A percentile compares a stretch with the other conserved stretches of the same genome.
Evolutionary conservation across 1,140 invertebrate species (phyloP).

Genomic region (Zophobas atratus): DNA sequence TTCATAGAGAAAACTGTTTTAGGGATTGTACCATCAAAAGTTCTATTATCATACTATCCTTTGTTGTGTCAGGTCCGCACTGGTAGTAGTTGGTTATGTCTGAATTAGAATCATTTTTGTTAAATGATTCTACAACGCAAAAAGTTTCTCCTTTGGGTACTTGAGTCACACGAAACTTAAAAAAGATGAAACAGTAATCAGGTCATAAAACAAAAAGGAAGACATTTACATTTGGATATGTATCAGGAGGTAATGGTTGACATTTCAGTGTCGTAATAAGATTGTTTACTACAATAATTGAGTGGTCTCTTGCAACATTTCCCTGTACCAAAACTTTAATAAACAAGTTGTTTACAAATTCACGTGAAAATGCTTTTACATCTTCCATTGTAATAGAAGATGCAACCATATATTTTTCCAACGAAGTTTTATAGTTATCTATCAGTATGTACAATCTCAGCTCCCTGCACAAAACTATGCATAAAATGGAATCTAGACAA

Average conservation of each 20-base stretch:
- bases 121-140: conserved; percentile 80
- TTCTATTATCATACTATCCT: conserved; percentile 81
- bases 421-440: conserved; percentile 74
- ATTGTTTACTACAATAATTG: conserved; percentile 69
- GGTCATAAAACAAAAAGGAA: conserved; percentile 12
- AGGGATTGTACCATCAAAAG: conserved; percentile 77
- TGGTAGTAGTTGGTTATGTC: conserved; percentile 93
- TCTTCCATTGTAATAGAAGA: conserved; percentile 74
- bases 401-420: conserved; percentile 63
- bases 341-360: conserved; percentile 76
- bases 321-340: conserved; percentile 83
- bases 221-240: conserved; percentile 66
- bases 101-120: conserved; percentile 84
- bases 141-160: conserved; percentile 78
- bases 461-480: conserved; percentile 70
- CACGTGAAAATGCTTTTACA: conserved; percentile 73
- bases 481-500: conserved; percentile 6
- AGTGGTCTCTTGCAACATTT: conserved; percentile 77
- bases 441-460: conserved; percentile 65
- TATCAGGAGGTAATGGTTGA: conserved; percentile 62
- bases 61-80: conserved; percentile 75
- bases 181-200: conserved; percentile 50
- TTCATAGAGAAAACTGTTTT: neutral
- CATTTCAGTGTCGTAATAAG: conserved; percentile 67
- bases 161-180: conserved; percentile 70